Conservation (phyloP, 1,140 invertebrate species). For the Brachionus calyciflorus region DNA sequence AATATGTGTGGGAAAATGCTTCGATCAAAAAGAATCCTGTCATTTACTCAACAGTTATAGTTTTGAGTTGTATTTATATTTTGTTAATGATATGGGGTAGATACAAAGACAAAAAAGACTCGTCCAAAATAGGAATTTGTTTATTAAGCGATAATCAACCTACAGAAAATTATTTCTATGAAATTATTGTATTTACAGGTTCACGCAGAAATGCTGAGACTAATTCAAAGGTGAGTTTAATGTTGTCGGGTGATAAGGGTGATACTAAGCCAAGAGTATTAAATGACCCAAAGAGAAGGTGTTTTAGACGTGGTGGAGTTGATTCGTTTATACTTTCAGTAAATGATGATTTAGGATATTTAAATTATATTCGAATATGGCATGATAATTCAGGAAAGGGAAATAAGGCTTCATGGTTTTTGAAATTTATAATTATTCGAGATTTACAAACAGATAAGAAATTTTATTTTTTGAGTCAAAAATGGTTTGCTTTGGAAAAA, state of each 20-base stretch:
- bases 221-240: conserved; percentile 61
- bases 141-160: conserved; percentile 63
- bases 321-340: conserved; percentile 64
- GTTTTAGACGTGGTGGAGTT: conserved; percentile 60
- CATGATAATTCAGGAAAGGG: conserved; percentile 65
- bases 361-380: conserved; percentile 64
- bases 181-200: conserved; percentile 64
- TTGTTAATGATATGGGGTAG: conserved; percentile 62
- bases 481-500: conserved; percentile 66
- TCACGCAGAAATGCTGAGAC: conserved; percentile 62
- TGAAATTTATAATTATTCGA: conserved; percentile 62
- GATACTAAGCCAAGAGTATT: conserved; percentile 62
- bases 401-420: conserved; percentile 63
- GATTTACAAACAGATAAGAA: conserved; percentile 64
- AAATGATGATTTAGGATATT: too few relatives aligned
- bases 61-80: conserved; percentile 61
- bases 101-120: conserved; percentile 62
- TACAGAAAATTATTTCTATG: conserved; percentile 64
- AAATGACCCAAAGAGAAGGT: conserved; percentile 57
- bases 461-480: conserved; percentile 63
- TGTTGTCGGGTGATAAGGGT: conserved; percentile 61
- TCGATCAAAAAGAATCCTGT: conserved; percentile 65
- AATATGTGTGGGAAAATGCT: conserved; percentile 59
- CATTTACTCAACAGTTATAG: conserved; percentile 63
- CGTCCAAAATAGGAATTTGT: conserved; percentile 61